These are phyloP conservation scores for Aplysia californica DNA, from an alignment of 1,140 invertebrate species.

Conservation along the genomic window DNA sequence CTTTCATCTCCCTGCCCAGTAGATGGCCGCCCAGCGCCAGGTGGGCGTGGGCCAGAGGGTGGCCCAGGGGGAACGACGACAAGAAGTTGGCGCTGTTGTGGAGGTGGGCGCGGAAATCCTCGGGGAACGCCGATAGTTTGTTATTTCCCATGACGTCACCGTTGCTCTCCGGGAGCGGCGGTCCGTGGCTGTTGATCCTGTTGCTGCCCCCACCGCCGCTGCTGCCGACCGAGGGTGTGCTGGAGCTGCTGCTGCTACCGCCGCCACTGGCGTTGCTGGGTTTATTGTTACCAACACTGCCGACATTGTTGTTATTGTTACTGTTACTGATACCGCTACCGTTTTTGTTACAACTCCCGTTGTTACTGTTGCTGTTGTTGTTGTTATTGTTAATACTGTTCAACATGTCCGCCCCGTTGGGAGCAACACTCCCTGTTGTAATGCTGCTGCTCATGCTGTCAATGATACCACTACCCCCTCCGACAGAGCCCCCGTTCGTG, in stretches of 20 bases:
- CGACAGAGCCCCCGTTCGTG: no score
- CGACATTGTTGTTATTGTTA: no score
- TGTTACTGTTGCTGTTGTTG: neutral
- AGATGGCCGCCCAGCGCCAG: slow-evolving; percentile 28
- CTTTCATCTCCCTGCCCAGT: slow-evolving; percentile 16
- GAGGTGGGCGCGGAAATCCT: slow-evolving; percentile 17
- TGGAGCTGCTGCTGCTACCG: neutral
- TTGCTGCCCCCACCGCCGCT: neutral
- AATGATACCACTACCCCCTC: no score
- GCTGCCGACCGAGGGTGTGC: slow-evolving; percentile 6
- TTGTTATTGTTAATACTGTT: neutral
- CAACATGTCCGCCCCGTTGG: slow-evolving; percentile 2
- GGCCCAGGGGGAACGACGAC: slow-evolving; percentile 23
- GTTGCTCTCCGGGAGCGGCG: no score
- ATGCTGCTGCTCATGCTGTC: no score
- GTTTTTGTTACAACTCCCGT: neutral
- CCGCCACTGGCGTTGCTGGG: neutral
- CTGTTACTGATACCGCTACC: neutral
- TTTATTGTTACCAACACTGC: neutral
- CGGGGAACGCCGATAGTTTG: slow-evolving; percentile 4
- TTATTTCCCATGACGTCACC: no score
- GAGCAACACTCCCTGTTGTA: no score
- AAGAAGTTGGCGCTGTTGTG: slow-evolving; percentile 19
- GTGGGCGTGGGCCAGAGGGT: slow-evolving; percentile 25
- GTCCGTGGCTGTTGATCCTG: neutral